Base-by-base conservation (phyloP, 2,113 vertebrate species). In the Peromyscus maniculatus region DNA sequence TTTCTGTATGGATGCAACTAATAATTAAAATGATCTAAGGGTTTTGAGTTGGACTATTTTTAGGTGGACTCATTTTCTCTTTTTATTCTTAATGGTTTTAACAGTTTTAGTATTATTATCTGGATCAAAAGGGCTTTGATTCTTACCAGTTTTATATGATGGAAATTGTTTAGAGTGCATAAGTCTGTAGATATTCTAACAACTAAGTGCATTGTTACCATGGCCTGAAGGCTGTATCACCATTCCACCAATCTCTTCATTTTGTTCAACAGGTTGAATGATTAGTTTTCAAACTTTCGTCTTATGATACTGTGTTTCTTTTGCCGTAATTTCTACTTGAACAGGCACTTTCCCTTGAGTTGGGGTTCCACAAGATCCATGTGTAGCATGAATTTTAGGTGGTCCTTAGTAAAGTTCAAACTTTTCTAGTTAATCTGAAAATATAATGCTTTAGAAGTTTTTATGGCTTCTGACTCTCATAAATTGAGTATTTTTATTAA, bases 381-480 rank as follows among this genome's bases (percentile, higher is more conserved):
- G 2, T 80, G 46, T 89, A 55, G 88, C 57, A 89, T n/a, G n/a
- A 62, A 46, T 94, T 22, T 55, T 69, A 83, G 10, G 3, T 95
- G 21, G 57, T 74, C 87, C 66, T 92, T 90, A 88, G 55, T 91
- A 77, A 93, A 52, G 13, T 2, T 52, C 91, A 74, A 92, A 95
- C 75, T 75, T 36, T 90, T 90, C 2, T 49, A 78, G 26, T 46
- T 0, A 91, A 92, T 93, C 52, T n/a, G 36, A 96, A 77, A 4
- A 46, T 31, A 89, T 91, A 94, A 55, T 83, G 7, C 36, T 82
- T 31, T 77, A 78, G 26, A 21, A 36, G 15, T 79, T 87, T 93
- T 96, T 95, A 66, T 78, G 22, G 39, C 55, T 92, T 94, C 69
- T 82, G 33, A 3, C 49, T 82, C 96, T 97, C 66, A 64, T 66